Evolutionary conservation across 2,888 invertebrate genomes (phyloP), one percentile per base, ranked within the genome.

Genomic region (Metacarcinus magister): DNA sequence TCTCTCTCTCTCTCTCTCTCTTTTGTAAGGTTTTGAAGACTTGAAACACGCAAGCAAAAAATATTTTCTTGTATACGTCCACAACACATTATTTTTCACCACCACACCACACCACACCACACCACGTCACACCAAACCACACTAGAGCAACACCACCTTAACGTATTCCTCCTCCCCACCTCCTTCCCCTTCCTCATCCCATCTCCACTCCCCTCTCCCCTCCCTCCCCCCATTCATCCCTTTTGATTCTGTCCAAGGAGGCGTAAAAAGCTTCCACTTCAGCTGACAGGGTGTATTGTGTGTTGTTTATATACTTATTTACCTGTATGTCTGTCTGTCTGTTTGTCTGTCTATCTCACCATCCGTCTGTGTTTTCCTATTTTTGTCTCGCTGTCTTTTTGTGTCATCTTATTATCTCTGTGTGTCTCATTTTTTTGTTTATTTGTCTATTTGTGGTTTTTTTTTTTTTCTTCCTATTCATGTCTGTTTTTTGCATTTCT

Each of bases 51-150:
- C 54, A 54, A 19, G 54, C 54, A 54, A 54, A 54, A 54, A 13
- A 54, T 19, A 54, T 7, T 54, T 54, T 54, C 16, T 13, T 54
- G 54, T 19, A 13, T 54, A 54, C 54, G 10, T 54, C 19, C 54
- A 54, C 54, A 54, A 19, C 54, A 54, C 54, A 54, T 13, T 19
- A 54, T 19, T 54, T 54, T 19, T 13, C 48, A 48, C 48, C 67
- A 67, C 67, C 23, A 67, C 67, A 67, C 67, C 67, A n/a, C n/a
- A 67, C 67, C 67, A 67, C n/a, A 67, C n/a, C n/a, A n/a, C 67
- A 4, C 67, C 67, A n/a, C 67, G 23, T 5, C 67, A 67, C 67
- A 67, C 2, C n/a, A 67, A 0, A 67, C 67, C 67, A 67, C n/a
- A n/a, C 67, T n/a, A 67, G n/a, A 67, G 2, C n/a, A 67, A 67